These are phyloP conservation scores for Holcopasites calliopsidis DNA, from an alignment of 1,140 invertebrate genomes.

Conservation along the genomic window DNA sequence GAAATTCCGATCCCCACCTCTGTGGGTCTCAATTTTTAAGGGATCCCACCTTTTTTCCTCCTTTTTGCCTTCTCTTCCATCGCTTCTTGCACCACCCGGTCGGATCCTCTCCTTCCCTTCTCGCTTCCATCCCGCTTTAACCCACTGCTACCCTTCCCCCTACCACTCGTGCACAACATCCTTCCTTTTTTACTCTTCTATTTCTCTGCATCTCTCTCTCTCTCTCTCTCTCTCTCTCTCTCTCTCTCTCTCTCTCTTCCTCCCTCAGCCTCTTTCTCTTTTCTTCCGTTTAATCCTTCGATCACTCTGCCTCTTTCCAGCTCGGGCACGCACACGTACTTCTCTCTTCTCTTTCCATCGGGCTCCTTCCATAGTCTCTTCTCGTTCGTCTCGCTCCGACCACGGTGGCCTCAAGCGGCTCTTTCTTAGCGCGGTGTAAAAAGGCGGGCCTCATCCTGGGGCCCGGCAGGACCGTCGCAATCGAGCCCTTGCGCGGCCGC, in stretches of 20 bases:
- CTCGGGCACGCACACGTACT: slow-evolving; percentile 16
- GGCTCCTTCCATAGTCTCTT: slow-evolving; percentile 38
- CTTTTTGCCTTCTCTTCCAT: slow-evolving; percentile 68
- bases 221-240: slow-evolving; percentile 32
- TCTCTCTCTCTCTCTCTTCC: slow-evolving; percentile 29
- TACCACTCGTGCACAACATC: slow-evolving; percentile 7
- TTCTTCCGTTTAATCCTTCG: not conserved
- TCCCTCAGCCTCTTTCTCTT: not conserved
- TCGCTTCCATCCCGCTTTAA: slow-evolving; percentile 31
- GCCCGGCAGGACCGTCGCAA: slow-evolving; percentile 53
- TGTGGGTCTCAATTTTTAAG: slow-evolving; percentile 77
- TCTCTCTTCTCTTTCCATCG: slow-evolving; percentile 38
- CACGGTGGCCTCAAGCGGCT: slow-evolving; percentile 54
- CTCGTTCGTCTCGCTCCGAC: slow-evolving; percentile 39
- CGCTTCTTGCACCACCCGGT: slow-evolving; percentile 54
- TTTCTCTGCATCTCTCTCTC: not conserved
- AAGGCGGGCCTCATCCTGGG: slow-evolving; percentile 67
- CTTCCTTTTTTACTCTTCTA: slow-evolving; percentile 31
- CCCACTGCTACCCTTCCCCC: slow-evolving; percentile 24
- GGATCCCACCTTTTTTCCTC: slow-evolving; percentile 74
- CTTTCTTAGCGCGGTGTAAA: slow-evolving; percentile 68
- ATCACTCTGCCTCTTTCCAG: slow-evolving; percentile 18
- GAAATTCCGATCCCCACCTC: slow-evolving; percentile 79
- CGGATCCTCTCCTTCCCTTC: slow-evolving; percentile 38
- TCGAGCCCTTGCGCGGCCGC: slow-evolving; percentile 23